phyloP scores from a whole-genome alignment of 2,113 vertebrate genomes.

The Ciconia boyciana region DNA sequence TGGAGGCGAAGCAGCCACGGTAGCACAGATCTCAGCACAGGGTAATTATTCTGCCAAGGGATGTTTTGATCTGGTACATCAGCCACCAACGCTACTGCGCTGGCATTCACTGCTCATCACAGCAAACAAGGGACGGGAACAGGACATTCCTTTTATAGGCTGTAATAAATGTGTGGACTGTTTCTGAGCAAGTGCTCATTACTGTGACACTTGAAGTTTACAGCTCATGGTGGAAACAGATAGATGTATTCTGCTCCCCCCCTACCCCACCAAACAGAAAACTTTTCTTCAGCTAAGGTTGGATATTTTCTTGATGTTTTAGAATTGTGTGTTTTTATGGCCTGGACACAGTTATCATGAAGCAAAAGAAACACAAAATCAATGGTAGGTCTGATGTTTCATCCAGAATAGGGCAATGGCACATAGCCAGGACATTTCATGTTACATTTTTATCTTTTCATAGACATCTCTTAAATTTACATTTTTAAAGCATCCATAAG shows the following conservation, averaged over 20 bases:
- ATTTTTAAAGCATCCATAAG: not conserved
- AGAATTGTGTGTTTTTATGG: not conserved
- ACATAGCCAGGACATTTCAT: not conserved
- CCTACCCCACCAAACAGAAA: not conserved
- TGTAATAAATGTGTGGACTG: not conserved
- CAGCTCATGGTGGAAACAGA: not conserved
- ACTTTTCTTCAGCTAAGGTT: not conserved
- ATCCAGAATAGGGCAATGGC: not conserved
- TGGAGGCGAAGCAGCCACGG: not conserved
- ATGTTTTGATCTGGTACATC: not conserved
- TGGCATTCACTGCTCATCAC: not conserved
- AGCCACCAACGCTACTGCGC: not conserved
- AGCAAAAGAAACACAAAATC: not conserved
- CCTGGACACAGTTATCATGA: not conserved
- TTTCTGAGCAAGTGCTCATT: not conserved
- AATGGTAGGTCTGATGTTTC: not conserved
- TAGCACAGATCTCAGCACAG: not conserved
- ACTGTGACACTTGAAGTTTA: not conserved
- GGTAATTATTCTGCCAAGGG: not conserved
- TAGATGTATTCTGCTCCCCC: not conserved
- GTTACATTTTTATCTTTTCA: not conserved
- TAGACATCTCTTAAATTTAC: not conserved
- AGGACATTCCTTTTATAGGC: not conserved
- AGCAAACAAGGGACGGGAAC: not conserved
- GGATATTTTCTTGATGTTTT: not conserved